Evolutionary conservation across 2,113 vertebrate genomes (phyloP), one percentile per base, ranked within the genome.

Genomic region (Passerina amoena): DNA sequence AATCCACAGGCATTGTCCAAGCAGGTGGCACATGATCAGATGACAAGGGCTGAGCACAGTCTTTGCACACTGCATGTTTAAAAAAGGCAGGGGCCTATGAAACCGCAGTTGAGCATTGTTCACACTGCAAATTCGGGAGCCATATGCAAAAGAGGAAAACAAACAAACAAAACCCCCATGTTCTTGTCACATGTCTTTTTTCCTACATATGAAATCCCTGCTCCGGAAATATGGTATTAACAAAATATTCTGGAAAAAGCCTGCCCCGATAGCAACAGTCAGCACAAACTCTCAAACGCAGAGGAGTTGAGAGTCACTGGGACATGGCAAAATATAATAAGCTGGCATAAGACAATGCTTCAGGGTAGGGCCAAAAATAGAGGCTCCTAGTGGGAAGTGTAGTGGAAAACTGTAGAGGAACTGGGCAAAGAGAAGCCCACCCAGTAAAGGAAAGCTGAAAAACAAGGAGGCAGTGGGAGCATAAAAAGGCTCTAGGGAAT

Each of bases 311-410:
- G 7, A 77, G 35, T 60, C 37, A 37, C 8, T 35, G 10, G 8
- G 15, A 64, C n/a, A 61, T 21, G 14, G 44, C 48, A 69, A 83
- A 81, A 80, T 24, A 44, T 16, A 31, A 2, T 25, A 82, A 80
- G 1, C 2, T 69, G 24, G 8, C 3, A 0, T 51, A 70, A 82
- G 28, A 54, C 5, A 24, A 2, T 69, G 15, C n/a, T n/a, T 12
- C 11, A 88, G 2, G 57, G 11, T 6, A 88, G 31, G 19, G n/a
- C n/a, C 14, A 80, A 63, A 91, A 93, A 44, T 2, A 9, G 53
- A 82, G 17, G 48, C 38, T 64, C n/a, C 37, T 72, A 35, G 24
- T 38, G 16, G 53, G 28, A 92, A 65, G 16, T 68, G 40, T 19
- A 37, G n/a, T 27, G 4, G 22, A 64, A 45, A 88, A 44, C 24